Evolutionary conservation across 2,113 vertebrate genomes (phyloP).

Genomic region (Natator depressus): DNA sequence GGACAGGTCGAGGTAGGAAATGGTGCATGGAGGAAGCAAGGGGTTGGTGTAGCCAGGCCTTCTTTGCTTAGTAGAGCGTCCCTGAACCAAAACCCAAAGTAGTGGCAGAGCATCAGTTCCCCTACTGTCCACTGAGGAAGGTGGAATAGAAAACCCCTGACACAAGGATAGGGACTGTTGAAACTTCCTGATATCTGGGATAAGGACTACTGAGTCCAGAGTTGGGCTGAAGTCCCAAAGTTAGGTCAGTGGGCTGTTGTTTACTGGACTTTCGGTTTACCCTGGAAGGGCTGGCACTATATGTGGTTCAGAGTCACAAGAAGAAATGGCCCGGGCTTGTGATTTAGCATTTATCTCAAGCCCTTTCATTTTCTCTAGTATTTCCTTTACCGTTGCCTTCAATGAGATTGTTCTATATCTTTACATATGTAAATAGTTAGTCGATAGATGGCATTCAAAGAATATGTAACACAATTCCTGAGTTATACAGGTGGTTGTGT

Average conservation of each 20-base stretch:
- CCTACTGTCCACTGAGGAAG: neutral
- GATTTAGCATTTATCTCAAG: neutral
- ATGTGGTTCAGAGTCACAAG: neutral
- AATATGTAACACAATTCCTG: neutral
- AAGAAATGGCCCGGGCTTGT: neutral
- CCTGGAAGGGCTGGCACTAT: too few relatives aligned
- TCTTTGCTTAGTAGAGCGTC: neutral
- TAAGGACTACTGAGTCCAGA: neutral
- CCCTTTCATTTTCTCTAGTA: neutral
- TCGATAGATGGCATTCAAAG: neutral
- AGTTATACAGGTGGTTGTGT: neutral
- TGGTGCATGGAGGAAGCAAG: neutral
- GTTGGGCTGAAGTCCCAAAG: too few relatives aligned
- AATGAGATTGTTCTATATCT: neutral
- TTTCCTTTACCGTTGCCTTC: neutral
- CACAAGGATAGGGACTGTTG: neutral
- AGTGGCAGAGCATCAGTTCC: neutral
- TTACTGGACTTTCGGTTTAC: too few relatives aligned
- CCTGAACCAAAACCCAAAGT: neutral
- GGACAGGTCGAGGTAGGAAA: neutral
- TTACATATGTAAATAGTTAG: neutral
- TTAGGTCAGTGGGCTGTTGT: too few relatives aligned
- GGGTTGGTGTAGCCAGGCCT: neutral
- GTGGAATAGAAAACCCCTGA: neutral
- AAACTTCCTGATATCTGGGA: neutral